A percentile compares a stretch with the other conserved stretches of the same genome.
Conservation (phyloP, 2,113 vertebrate species). For the Rhabdomys dilectus region DNA sequence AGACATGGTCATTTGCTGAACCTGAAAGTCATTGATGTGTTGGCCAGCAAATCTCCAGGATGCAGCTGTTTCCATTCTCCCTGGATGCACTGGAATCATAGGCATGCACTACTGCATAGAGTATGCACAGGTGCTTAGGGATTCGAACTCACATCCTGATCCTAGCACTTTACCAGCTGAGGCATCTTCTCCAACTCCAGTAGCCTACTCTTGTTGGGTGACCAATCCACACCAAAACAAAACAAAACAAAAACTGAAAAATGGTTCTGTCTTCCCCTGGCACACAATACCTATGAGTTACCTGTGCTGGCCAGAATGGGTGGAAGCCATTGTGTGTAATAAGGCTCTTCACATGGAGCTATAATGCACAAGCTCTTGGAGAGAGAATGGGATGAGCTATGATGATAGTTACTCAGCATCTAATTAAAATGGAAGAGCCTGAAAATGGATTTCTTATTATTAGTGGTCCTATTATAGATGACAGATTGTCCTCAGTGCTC, state of each 20-base stretch:
- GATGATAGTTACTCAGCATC: slow-evolving; percentile 49
- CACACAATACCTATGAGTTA: slow-evolving; percentile 43
- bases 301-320: slow-evolving; percentile 36
- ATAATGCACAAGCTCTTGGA: slow-evolving; percentile 61
- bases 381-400: slow-evolving; percentile 70
- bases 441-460: slow-evolving; percentile 72
- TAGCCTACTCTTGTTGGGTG: neutral
- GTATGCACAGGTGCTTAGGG: neutral
- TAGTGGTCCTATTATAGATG: slow-evolving; percentile 62
- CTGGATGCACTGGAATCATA: neutral
- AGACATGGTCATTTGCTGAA: neutral
- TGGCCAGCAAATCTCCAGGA: neutral
- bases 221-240: neutral
- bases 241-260: neutral
- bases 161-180: too few species aligned
- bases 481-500: slow-evolving; percentile 57
- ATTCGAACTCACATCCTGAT: neutral
- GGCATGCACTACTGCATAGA: too few species aligned
- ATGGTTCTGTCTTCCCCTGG: neutral
- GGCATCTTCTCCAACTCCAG: neutral
- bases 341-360: slow-evolving; percentile 61
- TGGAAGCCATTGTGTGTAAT: slow-evolving; percentile 63
- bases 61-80: neutral
- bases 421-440: slow-evolving; percentile 82
- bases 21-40: neutral